These are phyloP conservation scores for Sinotaia quadrata DNA, from an alignment of 2,888 invertebrate genomes.

Conservation along the genomic window DNA sequence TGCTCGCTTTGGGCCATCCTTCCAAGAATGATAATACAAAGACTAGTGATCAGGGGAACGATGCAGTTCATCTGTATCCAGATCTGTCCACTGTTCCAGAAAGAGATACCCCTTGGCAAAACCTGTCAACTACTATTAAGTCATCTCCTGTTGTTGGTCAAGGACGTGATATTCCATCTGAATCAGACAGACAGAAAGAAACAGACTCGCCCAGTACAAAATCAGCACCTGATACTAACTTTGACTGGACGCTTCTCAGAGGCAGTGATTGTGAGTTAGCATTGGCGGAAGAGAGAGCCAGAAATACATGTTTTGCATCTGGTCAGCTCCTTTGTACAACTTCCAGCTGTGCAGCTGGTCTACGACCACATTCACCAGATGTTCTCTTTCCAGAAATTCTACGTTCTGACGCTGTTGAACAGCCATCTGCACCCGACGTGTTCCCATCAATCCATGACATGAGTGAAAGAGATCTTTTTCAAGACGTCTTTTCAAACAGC, in stretches of 20 bases:
- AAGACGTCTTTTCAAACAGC: slow-evolving; percentile 34
- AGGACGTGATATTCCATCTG: background rate
- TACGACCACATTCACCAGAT: slow-evolving; percentile 23
- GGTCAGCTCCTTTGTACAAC: background rate
- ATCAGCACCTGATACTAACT: background rate
- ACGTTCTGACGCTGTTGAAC: slow-evolving; percentile 28
- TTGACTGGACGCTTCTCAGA: background rate
- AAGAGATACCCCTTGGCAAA: background rate
- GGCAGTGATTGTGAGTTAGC: background rate
- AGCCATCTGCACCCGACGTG: slow-evolving; percentile 13
- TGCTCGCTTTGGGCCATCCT: background rate
- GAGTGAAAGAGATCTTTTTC: slow-evolving; percentile 28
- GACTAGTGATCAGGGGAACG: background rate
- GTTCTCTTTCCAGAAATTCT: slow-evolving; percentile 38
- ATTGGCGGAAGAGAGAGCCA: no score
- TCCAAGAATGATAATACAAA: background rate
- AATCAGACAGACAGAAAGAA: background rate
- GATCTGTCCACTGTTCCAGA: slow-evolving; percentile 20
- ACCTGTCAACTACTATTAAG: background rate
- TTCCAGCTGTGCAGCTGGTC: background rate
- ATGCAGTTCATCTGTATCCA: background rate
- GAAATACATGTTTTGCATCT: background rate
- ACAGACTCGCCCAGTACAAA: background rate
- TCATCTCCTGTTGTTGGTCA: slow-evolving; percentile 16
- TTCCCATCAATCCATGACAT: slow-evolving; percentile 41